Evolutionary conservation across 1,140 invertebrate species (phyloP).

Genomic region (Neodiprion virginianus): DNA sequence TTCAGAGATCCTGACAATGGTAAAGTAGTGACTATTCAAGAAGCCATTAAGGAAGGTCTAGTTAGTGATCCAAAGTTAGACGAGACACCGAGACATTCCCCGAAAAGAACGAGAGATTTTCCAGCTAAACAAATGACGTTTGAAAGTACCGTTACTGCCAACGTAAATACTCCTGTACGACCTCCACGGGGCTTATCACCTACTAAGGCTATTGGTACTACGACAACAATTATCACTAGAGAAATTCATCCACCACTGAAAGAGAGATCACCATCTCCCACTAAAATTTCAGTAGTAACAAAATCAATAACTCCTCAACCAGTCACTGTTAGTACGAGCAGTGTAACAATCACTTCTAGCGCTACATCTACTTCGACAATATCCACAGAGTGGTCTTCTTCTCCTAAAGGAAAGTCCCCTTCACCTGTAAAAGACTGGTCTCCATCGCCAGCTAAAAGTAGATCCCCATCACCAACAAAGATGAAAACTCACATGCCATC

Average conservation of each 20-base stretch:
- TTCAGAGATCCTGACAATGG: constrained; percentile 83
- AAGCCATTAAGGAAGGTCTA: constrained; percentile 78
- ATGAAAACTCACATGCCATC: constrained; percentile 18
- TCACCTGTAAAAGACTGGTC: constrained; percentile 10
- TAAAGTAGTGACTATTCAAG: constrained; percentile 78
- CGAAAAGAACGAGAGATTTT: constrained; percentile 38
- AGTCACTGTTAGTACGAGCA: not conserved
- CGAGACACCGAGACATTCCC: constrained; percentile 21
- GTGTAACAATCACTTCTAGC: constrained; percentile 7
- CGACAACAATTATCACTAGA: constrained; percentile 46
- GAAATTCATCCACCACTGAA: constrained; percentile 19
- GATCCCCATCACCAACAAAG: constrained; percentile 26
- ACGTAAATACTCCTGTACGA: constrained; percentile 34
- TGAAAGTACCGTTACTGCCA: constrained; percentile 38
- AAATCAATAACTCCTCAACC: not conserved
- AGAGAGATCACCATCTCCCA: constrained; percentile 20
- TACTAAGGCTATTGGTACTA: constrained; percentile 52
- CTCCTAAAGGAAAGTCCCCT: constrained; percentile 2
- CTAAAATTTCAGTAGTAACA: constrained; percentile 14
- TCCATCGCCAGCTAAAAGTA: not conserved
- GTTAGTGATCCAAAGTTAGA: constrained; percentile 66
- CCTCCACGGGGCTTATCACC: constrained; percentile 37
- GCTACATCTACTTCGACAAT: not conserved
- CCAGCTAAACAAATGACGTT: constrained; percentile 39
- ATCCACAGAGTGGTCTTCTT: not conserved